Evolutionary conservation across 2,113 vertebrate species (phyloP), one percentile per base, ranked within the genome.

Genomic region (Rhinolophus ferrumequinum): DNA sequence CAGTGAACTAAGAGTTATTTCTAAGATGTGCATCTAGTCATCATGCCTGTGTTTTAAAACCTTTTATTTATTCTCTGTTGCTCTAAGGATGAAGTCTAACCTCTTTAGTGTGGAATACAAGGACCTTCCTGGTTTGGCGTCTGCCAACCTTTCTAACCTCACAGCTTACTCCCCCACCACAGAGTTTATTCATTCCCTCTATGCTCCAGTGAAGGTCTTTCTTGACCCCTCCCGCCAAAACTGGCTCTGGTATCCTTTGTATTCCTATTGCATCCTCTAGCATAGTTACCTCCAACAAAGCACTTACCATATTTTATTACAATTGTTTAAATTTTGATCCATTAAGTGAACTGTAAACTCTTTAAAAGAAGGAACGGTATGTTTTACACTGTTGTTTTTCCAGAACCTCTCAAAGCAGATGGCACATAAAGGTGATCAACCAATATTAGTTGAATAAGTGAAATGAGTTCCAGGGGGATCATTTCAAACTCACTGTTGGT

Each of bases 391-490:
- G 24, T 76, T 90, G 9, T 47, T 92, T 93, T 28, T 30, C 35
- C 1, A 73, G 66, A 16, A 90, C 18, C 56, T 67, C 52, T 93
- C 73, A 83, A 62, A 16, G 44, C 6, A 64, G 12, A 52, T 90
- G 77, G 62, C 6, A n/a, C 62, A 75, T 38, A 93, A 58, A 90
- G 0, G 21, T 86, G 86, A 93, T 93, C 33, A 79, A 75, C 52
- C 15, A 88, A 91, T 72, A 93, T 85, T 72, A 81, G 41, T 47
- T 82, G 26, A 77, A 56, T 93, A 86, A 90, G 80, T 66, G 38
- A 90, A 91, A 81, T 64, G 50, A 92, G 38, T 54, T 66, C 38
- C 52, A 2, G 54, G 52, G 77, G 50, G 2, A 81, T 75, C 62
- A 38, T 85, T 90, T 30, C 66, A 92, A 72, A 44, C 33, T 54